Evolutionary conservation across 2,797 vertebrate species (phyloP), one percentile per base, ranked within the genome.

Genomic region (Gephyroberyx darwinii): DNA sequence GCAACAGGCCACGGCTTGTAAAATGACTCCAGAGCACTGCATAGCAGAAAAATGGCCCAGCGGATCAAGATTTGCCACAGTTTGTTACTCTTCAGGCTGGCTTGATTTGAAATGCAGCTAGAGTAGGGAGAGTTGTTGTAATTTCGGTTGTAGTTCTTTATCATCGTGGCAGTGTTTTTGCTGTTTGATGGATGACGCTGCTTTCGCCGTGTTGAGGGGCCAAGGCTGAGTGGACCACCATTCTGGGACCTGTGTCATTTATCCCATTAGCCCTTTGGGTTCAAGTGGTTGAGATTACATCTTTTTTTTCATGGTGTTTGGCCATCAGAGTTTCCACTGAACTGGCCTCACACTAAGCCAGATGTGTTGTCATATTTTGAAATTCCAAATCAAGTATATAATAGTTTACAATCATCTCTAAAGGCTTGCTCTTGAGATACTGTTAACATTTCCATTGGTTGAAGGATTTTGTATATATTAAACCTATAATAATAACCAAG

Each of bases 1-100:
- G 88, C 89, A 14, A 52, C 2, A 19, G 45, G 86, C 91, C 91
- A 89, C 66, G 0, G 81, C 90, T 86, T 89, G 87, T 89, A 89
- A 93, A 92, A 84, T 33, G 84, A 89, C 72, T 83, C 83, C 85
- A 58, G 61, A 75, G 78, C 76, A 35, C 5, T 73, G 65, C 55
- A 55, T 65, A 43, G 33, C 78, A 82, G 72, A 84, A 81, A 86
- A 82, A 88, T 72, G 71, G 56, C 72, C 70, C 3, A n/a, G 74
- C 63, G 10, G 75, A 83, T 81, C 82, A 47, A 64, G 75, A 81
- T 78, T 76, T 68, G 77, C 78, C 51, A 31, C 68, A 67, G 77
- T 74, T 82, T 78, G 74, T 80, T 72, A 66, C 69, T 81, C 67
- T 69, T 73, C 43, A 56, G 33, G 76, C 55, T 5, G 12, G 71